Evolutionary conservation across 2,113 vertebrate genomes (phyloP).

Genomic region (Beaufortia kweichowensis): DNA sequence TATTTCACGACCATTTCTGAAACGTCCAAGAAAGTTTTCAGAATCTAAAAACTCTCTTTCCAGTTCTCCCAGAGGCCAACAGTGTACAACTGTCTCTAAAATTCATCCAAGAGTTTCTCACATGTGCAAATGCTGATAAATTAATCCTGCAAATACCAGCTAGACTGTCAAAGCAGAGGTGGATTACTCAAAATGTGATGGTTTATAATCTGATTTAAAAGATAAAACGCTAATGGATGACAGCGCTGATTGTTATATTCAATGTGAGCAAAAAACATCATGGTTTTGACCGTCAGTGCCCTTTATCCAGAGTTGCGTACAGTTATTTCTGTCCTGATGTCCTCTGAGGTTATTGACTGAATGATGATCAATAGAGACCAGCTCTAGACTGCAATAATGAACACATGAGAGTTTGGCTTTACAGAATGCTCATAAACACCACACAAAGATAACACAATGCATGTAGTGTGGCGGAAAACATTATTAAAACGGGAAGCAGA

Average conservation of each 20-base stretch:
- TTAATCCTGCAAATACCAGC: constrained; percentile 12
- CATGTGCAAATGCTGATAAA: constrained; percentile 18
- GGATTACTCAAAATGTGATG: constrained; percentile 32
- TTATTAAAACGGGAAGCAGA: background rate
- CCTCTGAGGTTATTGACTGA: constrained; percentile 35
- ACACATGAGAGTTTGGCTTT: background rate
- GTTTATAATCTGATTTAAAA: constrained; percentile 19
- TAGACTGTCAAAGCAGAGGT: background rate
- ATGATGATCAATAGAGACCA: constrained; percentile 39
- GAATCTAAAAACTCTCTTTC: too few relatives aligned
- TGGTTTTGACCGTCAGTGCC: constrained; percentile 41
- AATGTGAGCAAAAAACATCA: constrained; percentile 6
- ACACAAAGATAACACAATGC: background rate
- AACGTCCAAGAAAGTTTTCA: too few relatives aligned
- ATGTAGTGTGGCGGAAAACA: background rate
- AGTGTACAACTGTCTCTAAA: background rate
- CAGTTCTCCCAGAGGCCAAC: too few relatives aligned
- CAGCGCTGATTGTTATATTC: background rate
- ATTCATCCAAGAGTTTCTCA: too few relatives aligned
- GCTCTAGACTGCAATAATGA: constrained; percentile 12
- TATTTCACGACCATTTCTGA: too few relatives aligned
- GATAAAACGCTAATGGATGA: constrained; percentile 6
- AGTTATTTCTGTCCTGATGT: constrained; percentile 41
- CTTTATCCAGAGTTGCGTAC: constrained; percentile 21
- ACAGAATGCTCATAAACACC: background rate